Conservation (phyloP, 2,888 invertebrate species). For the Pseudeuparius sepicola region DNA sequence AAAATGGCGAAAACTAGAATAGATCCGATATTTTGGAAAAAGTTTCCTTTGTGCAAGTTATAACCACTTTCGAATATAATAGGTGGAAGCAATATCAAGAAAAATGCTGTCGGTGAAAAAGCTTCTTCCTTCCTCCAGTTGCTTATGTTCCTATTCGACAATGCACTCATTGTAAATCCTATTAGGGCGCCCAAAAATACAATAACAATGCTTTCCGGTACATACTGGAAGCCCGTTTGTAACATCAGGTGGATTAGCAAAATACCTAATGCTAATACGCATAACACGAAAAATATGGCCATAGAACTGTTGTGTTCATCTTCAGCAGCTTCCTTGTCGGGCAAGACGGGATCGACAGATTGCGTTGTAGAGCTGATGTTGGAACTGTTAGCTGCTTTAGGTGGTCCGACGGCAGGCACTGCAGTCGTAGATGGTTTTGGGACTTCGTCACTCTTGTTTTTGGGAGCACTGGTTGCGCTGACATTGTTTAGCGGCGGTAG, state of each 20-base stretch:
- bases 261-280: constrained; percentile 89
- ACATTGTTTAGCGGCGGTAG: too few relatives aligned
- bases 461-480: too few relatives aligned
- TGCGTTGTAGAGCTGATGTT: constrained; percentile 42
- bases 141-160: constrained; percentile 80
- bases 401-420: neutral
- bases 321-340: constrained; percentile 84
- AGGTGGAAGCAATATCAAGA: constrained; percentile 90
- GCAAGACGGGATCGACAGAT: constrained; percentile 69
- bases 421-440: constrained; percentile 1
- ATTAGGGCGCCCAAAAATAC: constrained; percentile 91
- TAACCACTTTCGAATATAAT: constrained; percentile 99
- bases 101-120: constrained; percentile 97
- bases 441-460: too few relatives aligned
- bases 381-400: neutral
- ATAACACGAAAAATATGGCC: constrained; percentile 95
- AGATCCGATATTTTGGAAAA: constrained; percentile 97
- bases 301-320: constrained; percentile 94
- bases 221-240: constrained; percentile 89
- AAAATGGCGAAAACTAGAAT: constrained; percentile 96
- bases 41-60: constrained; percentile 95
- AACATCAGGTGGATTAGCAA: constrained; percentile 90
- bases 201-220: constrained; percentile 96
- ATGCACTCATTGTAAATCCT: constrained; percentile 80
- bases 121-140: constrained; percentile 97